phyloP scores from a whole-genome alignment of 2,888 invertebrate species.

The Idaea straminata region DNA sequence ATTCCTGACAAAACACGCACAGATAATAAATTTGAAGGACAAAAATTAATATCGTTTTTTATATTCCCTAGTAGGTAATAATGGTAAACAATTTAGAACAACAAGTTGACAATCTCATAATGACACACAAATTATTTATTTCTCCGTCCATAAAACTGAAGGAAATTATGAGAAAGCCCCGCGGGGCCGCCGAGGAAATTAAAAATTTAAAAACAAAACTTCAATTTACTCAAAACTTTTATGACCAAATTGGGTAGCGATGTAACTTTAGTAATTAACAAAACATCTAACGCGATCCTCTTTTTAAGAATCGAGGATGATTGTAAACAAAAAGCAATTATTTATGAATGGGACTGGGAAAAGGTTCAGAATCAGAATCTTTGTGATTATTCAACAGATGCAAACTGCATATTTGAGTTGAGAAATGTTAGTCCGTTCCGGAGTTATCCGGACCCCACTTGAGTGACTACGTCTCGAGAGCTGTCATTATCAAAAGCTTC shows the following conservation, averaged over 20 bases:
- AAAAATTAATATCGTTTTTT: conserved; percentile 1
- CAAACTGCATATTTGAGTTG: conserved; percentile 29
- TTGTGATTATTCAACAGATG: conserved; percentile 18
- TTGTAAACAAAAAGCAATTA: neutral
- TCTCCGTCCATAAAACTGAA: conserved; percentile 11
- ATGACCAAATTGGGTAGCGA: conserved; percentile 19
- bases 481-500: conserved; percentile 54
- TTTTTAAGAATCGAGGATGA: conserved; percentile 1
- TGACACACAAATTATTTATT: conserved; percentile 13
- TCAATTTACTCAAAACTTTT: conserved; percentile 14
- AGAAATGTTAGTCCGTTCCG: conserved; percentile 20
- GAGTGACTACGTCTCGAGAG: conserved; percentile 46
- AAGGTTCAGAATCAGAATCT: neutral
- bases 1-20: neutral
- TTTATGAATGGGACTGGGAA: neutral
- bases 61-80: conserved; percentile 5
- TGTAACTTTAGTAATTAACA: conserved; percentile 24
- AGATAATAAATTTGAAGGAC: neutral
- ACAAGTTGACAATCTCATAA: conserved; percentile 8
- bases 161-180: conserved; percentile 18
- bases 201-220: conserved; percentile 21
- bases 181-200: conserved; percentile 12
- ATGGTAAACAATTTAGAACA: conserved; percentile 16
- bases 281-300: conserved; percentile 15
- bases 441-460: conserved; percentile 32